Percentiles rank a stretch among this genome's conserved stretches.
Conservation (phyloP, 2,797 vertebrate genomes). For the Chlorospingus flavigularis region DNA sequence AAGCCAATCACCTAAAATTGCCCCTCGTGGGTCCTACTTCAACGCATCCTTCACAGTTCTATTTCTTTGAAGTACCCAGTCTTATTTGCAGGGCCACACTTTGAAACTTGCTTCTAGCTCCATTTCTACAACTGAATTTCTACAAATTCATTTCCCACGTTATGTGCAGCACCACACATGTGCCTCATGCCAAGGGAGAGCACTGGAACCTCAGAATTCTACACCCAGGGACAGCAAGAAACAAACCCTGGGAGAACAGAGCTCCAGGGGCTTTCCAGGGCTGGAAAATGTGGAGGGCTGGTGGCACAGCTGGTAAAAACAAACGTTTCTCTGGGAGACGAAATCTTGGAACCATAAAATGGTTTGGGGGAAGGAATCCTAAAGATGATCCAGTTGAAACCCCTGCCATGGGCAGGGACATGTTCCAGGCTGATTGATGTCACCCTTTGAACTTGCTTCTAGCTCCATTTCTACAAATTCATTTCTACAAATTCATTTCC, state of each 20-base stretch:
- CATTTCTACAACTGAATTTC: not conserved
- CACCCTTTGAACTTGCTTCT: not conserved
- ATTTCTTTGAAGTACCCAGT: not conserved
- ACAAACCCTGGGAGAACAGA: not conserved
- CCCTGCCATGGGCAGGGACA: no score
- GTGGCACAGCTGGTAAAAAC: not conserved
- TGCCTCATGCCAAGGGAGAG: fast-evolving
- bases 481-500: no score
- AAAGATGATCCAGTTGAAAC: not conserved
- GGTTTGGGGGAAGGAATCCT: not conserved
- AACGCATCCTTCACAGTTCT: not conserved
- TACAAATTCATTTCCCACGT: not conserved
- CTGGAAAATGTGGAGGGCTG: not conserved
- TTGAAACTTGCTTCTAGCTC: not conserved
- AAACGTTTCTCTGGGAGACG: not conserved
- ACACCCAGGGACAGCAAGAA: no score
- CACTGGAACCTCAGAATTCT: fast-evolving
- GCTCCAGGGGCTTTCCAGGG: not conserved
- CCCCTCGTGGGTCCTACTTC: not conserved
- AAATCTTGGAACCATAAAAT: not conserved
- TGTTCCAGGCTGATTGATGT: not conserved
- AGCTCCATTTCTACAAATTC: no score
- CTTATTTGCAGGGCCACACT: not conserved
- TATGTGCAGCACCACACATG: fast-evolving
- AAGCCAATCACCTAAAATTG: not conserved